Base-by-base conservation (phyloP, 2,888 invertebrate genomes). In the Drosophila mulleri region DNA sequence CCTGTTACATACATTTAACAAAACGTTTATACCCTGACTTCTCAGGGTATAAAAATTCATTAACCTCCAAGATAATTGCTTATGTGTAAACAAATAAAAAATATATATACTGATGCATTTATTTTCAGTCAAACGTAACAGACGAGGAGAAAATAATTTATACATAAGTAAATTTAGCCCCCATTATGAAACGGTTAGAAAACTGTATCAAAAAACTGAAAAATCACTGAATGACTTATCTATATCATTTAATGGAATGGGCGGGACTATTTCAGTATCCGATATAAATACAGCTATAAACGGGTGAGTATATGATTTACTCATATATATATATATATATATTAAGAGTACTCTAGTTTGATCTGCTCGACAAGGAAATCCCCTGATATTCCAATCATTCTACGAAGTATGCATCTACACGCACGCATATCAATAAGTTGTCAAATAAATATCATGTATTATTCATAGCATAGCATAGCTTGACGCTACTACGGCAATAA, bases 121-220 rank as follows among this genome's bases (percentile, higher is more conserved):
- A 26, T 48, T 70, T 90, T 23, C 88, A 96, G 96, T 92, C 59
- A 94, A 94, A 76, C 95, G 99, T 61, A 99, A 99, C 93, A 94
- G 96, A 62, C 94, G 96, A 72, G 99, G 99, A 2, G 95, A 96
- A 91, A 98, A 98, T 93, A 94, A 97, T n/a, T 93, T 99, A 39
- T 99, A 99, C 93, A 95, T 99, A 29, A 95, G 96, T 1, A 93
- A 94, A 0, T 94, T 94, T 20, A 97, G 98, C 93, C 92, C 94
- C 4, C 95, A 96, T 44, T 97, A 95, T 92, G 94, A 94, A 60
- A 95, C 95, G 89, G 91, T 98, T 47, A 94, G 94, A 64, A 95
- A 95, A 7, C 93, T 98, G 26, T 97, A 97, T 92, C 93, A 93
- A 48, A 95, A 95, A 63, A 90, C 93, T 39, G 59, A 47, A 6